Conservation (phyloP, 2,888 invertebrate species). For the Drosophila paracracens region DNA sequence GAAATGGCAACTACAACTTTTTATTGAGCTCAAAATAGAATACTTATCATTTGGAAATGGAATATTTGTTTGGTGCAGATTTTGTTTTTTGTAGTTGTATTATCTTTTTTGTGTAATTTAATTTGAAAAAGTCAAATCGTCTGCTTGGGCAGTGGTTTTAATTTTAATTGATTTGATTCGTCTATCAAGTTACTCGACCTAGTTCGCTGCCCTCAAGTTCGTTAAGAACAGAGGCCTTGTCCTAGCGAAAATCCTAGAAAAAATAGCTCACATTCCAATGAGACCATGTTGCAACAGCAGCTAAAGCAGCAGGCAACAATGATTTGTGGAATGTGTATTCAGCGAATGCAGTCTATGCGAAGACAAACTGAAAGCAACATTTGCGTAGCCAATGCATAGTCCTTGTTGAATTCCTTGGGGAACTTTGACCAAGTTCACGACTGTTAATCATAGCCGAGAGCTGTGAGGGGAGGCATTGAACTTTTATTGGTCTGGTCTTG, state of each 20-base stretch:
- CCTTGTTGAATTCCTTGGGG: background rate
- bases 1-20: background rate
- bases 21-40: background rate
- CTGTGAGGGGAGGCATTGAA: background rate
- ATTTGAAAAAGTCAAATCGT: constrained; percentile 20
- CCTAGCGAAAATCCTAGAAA: constrained; percentile 18
- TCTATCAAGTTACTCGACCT: constrained; percentile 56
- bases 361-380: constrained; percentile 19
- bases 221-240: constrained; percentile 23
- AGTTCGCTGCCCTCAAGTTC: constrained; percentile 4
- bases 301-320: constrained; percentile 10
- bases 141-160: constrained; percentile 19
- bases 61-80: background rate
- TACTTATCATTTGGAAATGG: background rate
- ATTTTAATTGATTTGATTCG: constrained; percentile 24
- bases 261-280: background rate
- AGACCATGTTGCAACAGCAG: background rate
- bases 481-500: constrained; percentile 25
- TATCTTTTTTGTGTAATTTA: background rate
- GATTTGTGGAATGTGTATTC: constrained; percentile 27
- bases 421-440: constrained; percentile 14
- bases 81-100: background rate
- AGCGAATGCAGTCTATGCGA: constrained; percentile 23
- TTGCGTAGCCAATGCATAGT: constrained; percentile 42
- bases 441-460: constrained; percentile 11